Conservation (phyloP, 2,888 invertebrate species). For the Andricus quercusramuli region DNA sequence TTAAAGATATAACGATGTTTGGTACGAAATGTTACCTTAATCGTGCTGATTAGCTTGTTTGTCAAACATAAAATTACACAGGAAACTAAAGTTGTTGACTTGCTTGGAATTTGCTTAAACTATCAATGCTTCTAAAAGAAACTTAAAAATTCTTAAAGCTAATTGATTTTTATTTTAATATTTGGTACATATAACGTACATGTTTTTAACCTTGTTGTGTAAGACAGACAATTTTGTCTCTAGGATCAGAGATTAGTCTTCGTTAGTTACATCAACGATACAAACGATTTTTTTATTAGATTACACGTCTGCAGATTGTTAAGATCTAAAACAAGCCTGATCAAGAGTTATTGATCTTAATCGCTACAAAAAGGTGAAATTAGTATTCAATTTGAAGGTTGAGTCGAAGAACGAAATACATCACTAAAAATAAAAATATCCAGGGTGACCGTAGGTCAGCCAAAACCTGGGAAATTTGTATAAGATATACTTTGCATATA, state of each 20-base stretch:
- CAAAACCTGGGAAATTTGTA: too few relatives aligned
- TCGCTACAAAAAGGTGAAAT: constrained; percentile 22
- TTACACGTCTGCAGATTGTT: constrained; percentile 25
- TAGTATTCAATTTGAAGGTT: constrained; percentile 18
- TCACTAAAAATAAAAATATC: neutral
- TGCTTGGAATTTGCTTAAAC: neutral
- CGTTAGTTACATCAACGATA: neutral
- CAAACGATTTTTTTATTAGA: constrained; percentile 2
- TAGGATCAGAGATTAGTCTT: neutral
- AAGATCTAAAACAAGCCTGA: constrained; percentile 1
- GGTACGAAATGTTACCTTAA: constrained; percentile 1
- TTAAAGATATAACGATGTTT: neutral
- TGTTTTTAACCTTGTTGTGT: neutral
- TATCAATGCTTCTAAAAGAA: neutral
- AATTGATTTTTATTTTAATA: neutral
- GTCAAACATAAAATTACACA: constrained; percentile 4
- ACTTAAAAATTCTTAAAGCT: neutral
- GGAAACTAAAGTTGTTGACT: neutral
- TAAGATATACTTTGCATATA: too few relatives aligned
- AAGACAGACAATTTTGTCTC: neutral
- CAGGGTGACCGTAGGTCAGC: too few relatives aligned
- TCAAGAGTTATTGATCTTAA: constrained; percentile 29
- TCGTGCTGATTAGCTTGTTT: constrained; percentile 48
- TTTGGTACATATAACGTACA: neutral
- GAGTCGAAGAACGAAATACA: neutral